Evolutionary conservation across 2,113 vertebrate species (phyloP).

Genomic region (Pristiophorus japonicus): DNA sequence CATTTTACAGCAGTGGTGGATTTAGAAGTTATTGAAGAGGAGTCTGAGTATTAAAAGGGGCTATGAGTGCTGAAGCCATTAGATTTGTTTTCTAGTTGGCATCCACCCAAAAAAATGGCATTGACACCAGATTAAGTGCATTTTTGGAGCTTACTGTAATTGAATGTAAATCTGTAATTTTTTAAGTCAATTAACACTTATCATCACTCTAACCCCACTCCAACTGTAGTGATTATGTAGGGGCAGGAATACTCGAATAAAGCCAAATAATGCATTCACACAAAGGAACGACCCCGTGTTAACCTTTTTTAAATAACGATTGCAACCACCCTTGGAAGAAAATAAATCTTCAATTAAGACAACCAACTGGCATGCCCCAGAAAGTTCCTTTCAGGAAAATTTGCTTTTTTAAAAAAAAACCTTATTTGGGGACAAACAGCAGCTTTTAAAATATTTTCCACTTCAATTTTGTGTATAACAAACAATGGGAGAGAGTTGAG

Average conservation of each 20-base stretch:
- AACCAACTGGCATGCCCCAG: neutral
- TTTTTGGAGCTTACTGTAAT: neutral
- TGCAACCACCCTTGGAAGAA: neutral
- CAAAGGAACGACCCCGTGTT: neutral
- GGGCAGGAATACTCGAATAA: neutral
- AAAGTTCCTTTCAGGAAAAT: neutral
- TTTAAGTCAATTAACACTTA: neutral
- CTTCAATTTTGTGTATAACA: neutral
- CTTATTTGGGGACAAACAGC: no score
- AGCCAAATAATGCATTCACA: neutral
- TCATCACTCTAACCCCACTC: neutral
- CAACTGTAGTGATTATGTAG: neutral
- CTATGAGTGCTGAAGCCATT: neutral
- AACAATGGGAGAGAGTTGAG: neutral
- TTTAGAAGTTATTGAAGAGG: neutral
- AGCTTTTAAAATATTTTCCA: no score
- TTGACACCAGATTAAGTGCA: neutral
- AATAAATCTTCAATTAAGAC: neutral
- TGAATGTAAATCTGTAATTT: neutral
- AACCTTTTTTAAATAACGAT: neutral
- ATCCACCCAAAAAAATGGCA: neutral
- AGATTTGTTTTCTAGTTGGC: neutral
- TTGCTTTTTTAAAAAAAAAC: no score
- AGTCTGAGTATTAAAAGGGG: neutral
- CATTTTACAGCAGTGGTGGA: neutral